Evolutionary conservation across 2,888 invertebrate genomes (phyloP), one percentile per base, ranked within the genome.

Genomic region (Allacma fusca): DNA sequence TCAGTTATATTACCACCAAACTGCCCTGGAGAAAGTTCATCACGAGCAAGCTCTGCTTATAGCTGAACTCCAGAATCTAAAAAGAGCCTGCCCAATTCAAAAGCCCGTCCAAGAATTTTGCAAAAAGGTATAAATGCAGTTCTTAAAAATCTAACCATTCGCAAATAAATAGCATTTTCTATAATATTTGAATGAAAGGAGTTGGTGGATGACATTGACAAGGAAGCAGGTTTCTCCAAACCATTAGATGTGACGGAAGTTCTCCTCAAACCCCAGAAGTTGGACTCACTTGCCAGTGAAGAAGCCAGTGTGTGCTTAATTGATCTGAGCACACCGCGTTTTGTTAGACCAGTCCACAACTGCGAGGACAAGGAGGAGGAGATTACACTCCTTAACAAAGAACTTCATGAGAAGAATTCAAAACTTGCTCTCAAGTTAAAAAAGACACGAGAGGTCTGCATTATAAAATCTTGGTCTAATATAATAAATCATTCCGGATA

Each of bases 1-100:
- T 28, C 76, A 77, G 34, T 29, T 71, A 7, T 44, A 26, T 19
- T 40, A 65, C 21, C 71, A 77, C 34, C 76, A 77, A 29, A 77
- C 71, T 0, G 71, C 71, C 26, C 29, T 77, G 21, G 76, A 77
- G 28, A 77, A 77, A 43, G 71, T 77, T 62, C 70, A 77, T 43
- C 34, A 65, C 13, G 76, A 77, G 28, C 76, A 77, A 23, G 70
- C 67, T 26, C 28, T 65, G 0, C 40, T 77, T 21, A 70, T 77
- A 28, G 71, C 62, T 9, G 76, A 77, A 40, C 76, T 76, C 4
- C 76, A 76, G 40, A 62, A 50, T 2, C 24, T 76, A 1, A 76
- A 76, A 62, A 69, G 68, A 59, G 29, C 70, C 4, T 69, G 76
- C 43, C 73, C 73, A 16, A 67, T 67, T 67, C 29, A 34, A 67